A percentile compares a stretch with the other conserved stretches of the same genome.
Conservation (phyloP, 2,888 invertebrate genomes). For the Hemithea aestivaria region DNA sequence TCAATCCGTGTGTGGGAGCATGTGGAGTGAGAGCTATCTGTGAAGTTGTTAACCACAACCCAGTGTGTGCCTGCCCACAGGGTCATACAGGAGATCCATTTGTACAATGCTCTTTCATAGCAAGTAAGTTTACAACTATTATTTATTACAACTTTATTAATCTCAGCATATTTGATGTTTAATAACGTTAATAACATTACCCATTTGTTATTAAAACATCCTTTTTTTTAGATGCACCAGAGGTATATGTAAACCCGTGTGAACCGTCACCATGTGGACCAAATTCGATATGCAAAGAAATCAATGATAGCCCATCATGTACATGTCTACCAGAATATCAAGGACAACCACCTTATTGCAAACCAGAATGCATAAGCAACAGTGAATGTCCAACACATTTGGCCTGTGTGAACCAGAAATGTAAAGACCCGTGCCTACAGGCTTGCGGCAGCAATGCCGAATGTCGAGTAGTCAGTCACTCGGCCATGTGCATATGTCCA, state of each 20-base stretch:
- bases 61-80: constrained; percentile 85
- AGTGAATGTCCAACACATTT: constrained; percentile 84
- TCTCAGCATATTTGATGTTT: too few relatives aligned
- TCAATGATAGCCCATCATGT: constrained; percentile 85
- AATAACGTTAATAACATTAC: constrained; percentile 3
- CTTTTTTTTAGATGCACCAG: constrained; percentile 46
- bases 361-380: constrained; percentile 89
- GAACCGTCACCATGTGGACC: constrained; percentile 89
- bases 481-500: constrained; percentile 87
- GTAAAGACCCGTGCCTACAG: constrained; percentile 85
- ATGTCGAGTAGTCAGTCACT: constrained; percentile 87
- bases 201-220: constrained; percentile 1
- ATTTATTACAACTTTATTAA: constrained; percentile 1
- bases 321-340: constrained; percentile 84
- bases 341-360: constrained; percentile 87
- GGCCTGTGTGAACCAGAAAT: constrained; percentile 86
- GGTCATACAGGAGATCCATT: constrained; percentile 84
- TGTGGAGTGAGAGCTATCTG: constrained; percentile 83
- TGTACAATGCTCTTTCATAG: constrained; percentile 63
- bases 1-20: constrained; percentile 85
- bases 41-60: constrained; percentile 85
- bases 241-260: constrained; percentile 80
- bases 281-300: constrained; percentile 84
- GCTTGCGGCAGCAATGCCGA: constrained; percentile 86
- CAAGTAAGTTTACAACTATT: constrained; percentile 44